Evolutionary conservation across 2,797 vertebrate species (phyloP).

Genomic region (Huso huso): DNA sequence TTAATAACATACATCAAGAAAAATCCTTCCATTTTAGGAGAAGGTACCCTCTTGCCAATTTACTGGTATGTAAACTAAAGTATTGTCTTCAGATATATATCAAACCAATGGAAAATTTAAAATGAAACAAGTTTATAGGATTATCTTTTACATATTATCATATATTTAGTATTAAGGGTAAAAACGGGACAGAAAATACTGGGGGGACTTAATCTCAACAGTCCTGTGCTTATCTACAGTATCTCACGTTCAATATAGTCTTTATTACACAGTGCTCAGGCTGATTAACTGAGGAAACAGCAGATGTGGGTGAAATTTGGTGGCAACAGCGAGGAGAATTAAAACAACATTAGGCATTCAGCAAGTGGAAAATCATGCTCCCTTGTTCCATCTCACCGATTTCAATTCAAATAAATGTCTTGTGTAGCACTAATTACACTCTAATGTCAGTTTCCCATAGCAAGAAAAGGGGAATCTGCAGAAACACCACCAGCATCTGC

Average conservation of each 20-base stretch:
- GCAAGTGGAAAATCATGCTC: slow-evolving; percentile 37
- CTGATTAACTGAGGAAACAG: slow-evolving; percentile 34
- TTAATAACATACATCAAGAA: too few species aligned
- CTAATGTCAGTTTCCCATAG: slow-evolving; percentile 26
- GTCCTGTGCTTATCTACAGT: too few species aligned
- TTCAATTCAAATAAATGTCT: slow-evolving; percentile 29
- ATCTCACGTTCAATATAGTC: slow-evolving; percentile 28
- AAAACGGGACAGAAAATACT: too few species aligned
- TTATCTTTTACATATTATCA: too few species aligned
- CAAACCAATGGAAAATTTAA: too few species aligned
- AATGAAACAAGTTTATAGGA: too few species aligned
- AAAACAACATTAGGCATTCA: slow-evolving; percentile 35
- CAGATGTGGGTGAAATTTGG: slow-evolving; percentile 41
- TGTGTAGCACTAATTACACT: slow-evolving; percentile 34
- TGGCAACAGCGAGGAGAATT: slow-evolving; percentile 43
- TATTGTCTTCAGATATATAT: too few species aligned
- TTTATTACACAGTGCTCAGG: slow-evolving; percentile 28
- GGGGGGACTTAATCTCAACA: too few species aligned
- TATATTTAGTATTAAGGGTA: too few species aligned
- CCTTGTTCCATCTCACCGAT: slow-evolving; percentile 25
- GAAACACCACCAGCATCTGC: slow-evolving; percentile 23
- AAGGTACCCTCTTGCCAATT: too few species aligned
- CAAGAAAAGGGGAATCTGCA: slow-evolving; percentile 16
- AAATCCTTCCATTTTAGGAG: too few species aligned
- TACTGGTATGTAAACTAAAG: too few species aligned